Evolutionary conservation across 2,888 invertebrate genomes (phyloP).

Genomic region (Philaethria dido): DNA sequence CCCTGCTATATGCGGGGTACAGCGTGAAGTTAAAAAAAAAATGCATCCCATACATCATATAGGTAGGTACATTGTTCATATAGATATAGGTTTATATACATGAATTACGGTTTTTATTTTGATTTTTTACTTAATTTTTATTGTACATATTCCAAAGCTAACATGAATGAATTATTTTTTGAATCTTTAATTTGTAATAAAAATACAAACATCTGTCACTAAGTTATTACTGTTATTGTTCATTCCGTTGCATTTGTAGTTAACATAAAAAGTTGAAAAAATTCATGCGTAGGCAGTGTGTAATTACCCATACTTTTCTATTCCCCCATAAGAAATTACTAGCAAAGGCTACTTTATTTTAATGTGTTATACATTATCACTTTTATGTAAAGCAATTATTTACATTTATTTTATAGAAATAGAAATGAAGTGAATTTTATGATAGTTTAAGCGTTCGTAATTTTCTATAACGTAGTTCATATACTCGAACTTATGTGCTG

Average conservation of each 20-base stretch:
- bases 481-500: background rate
- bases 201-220: slow-evolving; percentile 34
- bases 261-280: slow-evolving; percentile 53
- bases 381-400: slow-evolving; percentile 38
- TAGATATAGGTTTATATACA: too few species aligned
- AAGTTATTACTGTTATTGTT: slow-evolving; percentile 34
- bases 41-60: too few species aligned
- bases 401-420: slow-evolving; percentile 31
- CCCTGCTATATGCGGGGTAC: too few species aligned
- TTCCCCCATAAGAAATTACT: slow-evolving; percentile 42
- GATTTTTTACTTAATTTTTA: background rate
- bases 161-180: background rate
- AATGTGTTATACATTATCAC: slow-evolving; percentile 44
- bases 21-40: too few species aligned
- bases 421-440: slow-evolving; percentile 25
- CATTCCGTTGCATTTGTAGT: slow-evolving; percentile 24
- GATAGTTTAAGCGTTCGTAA: slow-evolving; percentile 20
- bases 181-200: background rate
- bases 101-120: background rate
- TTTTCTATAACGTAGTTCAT: slow-evolving; percentile 6
- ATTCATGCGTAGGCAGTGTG: slow-evolving; percentile 48
- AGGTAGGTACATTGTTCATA: too few species aligned
- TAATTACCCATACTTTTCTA: slow-evolving; percentile 52
- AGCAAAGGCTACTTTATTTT: slow-evolving; percentile 37
- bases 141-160: background rate